phyloP scores from a whole-genome alignment of 1,140 invertebrate genomes.

The Pomacea maculata region DNA sequence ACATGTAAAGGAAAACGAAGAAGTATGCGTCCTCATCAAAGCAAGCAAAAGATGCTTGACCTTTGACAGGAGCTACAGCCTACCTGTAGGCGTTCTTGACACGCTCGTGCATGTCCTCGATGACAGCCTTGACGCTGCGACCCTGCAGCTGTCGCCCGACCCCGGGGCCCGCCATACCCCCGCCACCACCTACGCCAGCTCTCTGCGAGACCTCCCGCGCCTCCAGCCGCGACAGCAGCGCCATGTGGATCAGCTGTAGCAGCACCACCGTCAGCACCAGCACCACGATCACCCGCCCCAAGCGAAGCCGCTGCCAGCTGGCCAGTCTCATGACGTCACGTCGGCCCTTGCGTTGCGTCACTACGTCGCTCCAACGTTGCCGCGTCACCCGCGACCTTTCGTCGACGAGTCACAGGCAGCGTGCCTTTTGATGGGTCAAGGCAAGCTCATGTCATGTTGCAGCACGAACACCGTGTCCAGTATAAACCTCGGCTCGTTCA shows the following conservation, averaged over 20 bases:
- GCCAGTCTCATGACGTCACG: constrained; percentile 5
- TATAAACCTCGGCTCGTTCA: too few species aligned
- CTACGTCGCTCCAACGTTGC: not conserved
- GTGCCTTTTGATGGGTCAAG: not conserved
- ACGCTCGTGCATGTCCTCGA: constrained; percentile 33
- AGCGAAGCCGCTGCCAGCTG: constrained; percentile 11
- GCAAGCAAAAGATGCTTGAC: too few species aligned
- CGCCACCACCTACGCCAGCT: not conserved
- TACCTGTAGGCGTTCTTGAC: constrained; percentile 35
- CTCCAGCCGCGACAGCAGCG: constrained; percentile 36
- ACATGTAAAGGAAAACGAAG: too few species aligned
- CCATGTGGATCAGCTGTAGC: constrained; percentile 47
- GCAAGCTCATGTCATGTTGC: too few species aligned
- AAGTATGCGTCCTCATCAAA: too few species aligned
- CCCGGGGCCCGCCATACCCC: not conserved
- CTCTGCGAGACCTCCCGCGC: constrained; percentile 23
- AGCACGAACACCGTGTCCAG: too few species aligned
- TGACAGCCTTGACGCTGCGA: constrained; percentile 22
- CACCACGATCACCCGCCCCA: constrained; percentile 33
- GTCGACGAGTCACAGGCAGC: too few species aligned
- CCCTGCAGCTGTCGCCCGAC: constrained; percentile 29
- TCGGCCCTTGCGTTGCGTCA: not conserved
- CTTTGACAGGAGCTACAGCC: not conserved
- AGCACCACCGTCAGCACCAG: constrained; percentile 42
- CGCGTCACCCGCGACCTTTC: not conserved